These are phyloP conservation scores for Notoglanidium macrostoma DNA, from an alignment of 2,797 vertebrate genomes.

Conservation along the genomic window DNA sequence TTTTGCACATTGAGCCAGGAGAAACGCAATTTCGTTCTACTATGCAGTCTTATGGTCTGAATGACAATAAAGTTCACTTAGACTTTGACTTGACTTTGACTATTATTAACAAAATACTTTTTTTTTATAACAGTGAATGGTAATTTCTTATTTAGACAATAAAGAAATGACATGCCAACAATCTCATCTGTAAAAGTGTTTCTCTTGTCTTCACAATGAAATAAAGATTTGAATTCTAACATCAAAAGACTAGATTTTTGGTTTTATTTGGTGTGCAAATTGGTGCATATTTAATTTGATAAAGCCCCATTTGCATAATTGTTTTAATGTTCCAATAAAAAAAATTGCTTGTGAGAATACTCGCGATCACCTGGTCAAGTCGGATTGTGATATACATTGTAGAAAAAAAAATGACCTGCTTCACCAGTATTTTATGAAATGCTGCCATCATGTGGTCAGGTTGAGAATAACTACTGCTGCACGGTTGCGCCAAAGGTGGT, in stretches of 20 bases:
- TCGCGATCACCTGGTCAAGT: too few species aligned
- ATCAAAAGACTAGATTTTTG: neutral
- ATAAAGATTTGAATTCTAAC: neutral
- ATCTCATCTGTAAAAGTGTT: neutral
- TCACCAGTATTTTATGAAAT: neutral
- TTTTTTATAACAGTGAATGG: neutral
- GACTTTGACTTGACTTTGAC: too few species aligned
- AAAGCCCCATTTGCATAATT: neutral
- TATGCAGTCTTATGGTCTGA: too few species aligned
- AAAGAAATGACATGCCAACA: neutral
- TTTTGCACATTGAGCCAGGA: too few species aligned
- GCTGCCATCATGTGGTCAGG: slow-evolving; percentile 1
- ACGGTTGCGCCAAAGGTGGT: neutral
- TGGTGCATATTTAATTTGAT: neutral
- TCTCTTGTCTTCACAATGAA: neutral
- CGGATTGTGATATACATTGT: neutral
- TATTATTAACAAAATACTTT: neutral
- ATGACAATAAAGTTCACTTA: too few species aligned
- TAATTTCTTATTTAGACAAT: neutral
- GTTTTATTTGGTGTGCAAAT: neutral
- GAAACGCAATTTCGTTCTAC: too few species aligned
- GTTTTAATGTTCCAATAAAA: neutral
- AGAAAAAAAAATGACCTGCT: neutral
- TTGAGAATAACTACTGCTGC: neutral
- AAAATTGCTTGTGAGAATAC: neutral